These are phyloP conservation scores for Eupelmus urozonus DNA, from an alignment of 2,888 invertebrate species.

Conservation along the genomic window DNA sequence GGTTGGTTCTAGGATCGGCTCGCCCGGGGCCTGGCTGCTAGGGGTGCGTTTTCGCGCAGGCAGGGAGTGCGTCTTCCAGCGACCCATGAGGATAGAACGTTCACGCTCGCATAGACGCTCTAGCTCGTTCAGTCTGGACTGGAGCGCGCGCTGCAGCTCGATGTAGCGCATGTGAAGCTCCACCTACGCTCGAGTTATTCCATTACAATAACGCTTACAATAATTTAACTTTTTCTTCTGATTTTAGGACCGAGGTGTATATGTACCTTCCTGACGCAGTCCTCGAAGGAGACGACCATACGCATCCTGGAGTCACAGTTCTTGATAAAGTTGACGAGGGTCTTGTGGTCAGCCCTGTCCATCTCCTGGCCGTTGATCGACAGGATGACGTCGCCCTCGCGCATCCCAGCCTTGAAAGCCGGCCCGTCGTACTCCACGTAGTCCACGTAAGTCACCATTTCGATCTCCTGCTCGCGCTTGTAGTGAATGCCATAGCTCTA, in stretches of 20 bases:
- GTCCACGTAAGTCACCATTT: conserved; percentile 98
- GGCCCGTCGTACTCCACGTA: conserved; percentile 96
- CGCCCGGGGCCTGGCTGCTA: conserved; percentile 75
- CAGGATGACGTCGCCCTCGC: conserved; percentile 96
- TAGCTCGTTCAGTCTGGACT: conserved; percentile 90
- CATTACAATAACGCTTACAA: too few species aligned
- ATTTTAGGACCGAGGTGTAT: not conserved
- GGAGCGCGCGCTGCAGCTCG: conserved; percentile 89
- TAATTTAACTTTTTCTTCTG: conserved; percentile 25
- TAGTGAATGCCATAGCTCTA: conserved; percentile 98
- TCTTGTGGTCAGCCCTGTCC: conserved; percentile 95
- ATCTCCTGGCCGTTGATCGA: conserved; percentile 97
- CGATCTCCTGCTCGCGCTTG: conserved; percentile 94
- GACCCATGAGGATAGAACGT: conserved; percentile 89
- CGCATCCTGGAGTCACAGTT: conserved; percentile 93
- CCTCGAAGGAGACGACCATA: conserved; percentile 97
- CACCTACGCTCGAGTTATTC: conserved; percentile 78
- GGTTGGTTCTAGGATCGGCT: conserved; percentile 30
- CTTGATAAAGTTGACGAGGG: conserved; percentile 94
- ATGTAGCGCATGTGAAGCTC: conserved; percentile 96
- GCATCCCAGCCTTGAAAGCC: conserved; percentile 94
- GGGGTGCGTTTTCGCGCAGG: conserved; percentile 90
- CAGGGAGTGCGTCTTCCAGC: conserved; percentile 93
- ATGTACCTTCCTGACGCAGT: conserved; percentile 93
- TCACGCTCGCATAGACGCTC: conserved; percentile 90